Evolutionary conservation across 2,888 invertebrate genomes (phyloP), one percentile per base, ranked within the genome.

Genomic region (Ormyrus thymus): DNA sequence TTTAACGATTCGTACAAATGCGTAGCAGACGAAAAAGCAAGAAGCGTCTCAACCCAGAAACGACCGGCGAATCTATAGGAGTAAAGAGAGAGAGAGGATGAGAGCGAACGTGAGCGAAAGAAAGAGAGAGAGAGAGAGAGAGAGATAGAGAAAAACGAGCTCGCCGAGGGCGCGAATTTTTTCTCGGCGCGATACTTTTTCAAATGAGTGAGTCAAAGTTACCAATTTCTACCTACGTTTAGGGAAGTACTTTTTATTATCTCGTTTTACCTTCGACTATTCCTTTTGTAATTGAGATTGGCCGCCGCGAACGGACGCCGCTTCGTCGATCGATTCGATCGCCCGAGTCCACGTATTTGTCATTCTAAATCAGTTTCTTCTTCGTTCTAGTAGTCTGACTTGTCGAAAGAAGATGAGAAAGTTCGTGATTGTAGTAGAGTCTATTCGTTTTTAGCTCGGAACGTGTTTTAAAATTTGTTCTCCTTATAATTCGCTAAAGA

Each of bases 171-270:
- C 62, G 65, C 46, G 58, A 70, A 64, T 65, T 76, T 69, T 29
- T 48, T 83, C 76, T 82, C 81, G 83, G 84, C 84, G 85, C 84
- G 83, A 87, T 87, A 87, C 85, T 87, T 89, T 80, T 87, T 87
- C 88, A 87, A 80, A 87, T 86, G 89, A 88, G 88, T 89, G 89
- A 89, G 88, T 89, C 86, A 87, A 88, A 89, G 89, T 89, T 90
- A 89, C 88, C 89, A 89, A 88, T 89, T 89, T 89, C 86, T 89
- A 88, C 84, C 86, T 89, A 88, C 85, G 88, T 88, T 89, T 85
- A 88, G 85, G 84, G 86, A 86, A 83, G 84, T 84, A 86, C 84
- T 86, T 89, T 87, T 88, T 86, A 87, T 89, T 87, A 85, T 86
- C 85, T 88, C 86, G 85, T 89, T 89, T 85, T 86, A 89, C 85